These are phyloP conservation scores for Strix occidentalis DNA, from an alignment of 2,797 vertebrate genomes.

Conservation along the genomic window DNA sequence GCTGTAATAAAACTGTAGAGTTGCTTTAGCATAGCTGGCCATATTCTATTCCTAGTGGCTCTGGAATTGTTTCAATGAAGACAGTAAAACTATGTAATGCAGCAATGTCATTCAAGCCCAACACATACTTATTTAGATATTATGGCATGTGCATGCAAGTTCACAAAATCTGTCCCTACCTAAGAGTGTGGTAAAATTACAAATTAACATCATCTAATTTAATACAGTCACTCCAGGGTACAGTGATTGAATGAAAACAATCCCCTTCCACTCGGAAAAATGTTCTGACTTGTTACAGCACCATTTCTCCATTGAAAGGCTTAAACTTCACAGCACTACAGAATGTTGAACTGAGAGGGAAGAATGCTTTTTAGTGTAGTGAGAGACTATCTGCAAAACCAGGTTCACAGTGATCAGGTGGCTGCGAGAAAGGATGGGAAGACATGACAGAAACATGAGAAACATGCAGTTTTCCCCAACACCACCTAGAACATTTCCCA, in stretches of 20 bases:
- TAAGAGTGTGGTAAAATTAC: background rate
- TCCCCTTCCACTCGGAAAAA: background rate
- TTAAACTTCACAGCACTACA: background rate
- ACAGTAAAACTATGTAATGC: background rate
- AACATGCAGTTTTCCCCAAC: accelerated
- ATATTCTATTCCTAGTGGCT: background rate
- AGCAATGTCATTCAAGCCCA: background rate
- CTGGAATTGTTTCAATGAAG: background rate
- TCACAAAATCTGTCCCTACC: background rate
- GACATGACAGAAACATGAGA: background rate
- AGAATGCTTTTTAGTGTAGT: background rate
- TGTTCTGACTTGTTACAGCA: background rate
- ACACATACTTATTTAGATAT: no score
- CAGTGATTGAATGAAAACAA: background rate
- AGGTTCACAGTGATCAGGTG: background rate
- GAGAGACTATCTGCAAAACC: background rate
- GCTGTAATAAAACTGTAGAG: accelerated
- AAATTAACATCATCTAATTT: background rate
- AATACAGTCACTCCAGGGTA: background rate
- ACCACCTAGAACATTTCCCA: background rate
- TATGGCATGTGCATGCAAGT: accelerated
- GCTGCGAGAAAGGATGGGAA: background rate
- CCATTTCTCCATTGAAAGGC: background rate
- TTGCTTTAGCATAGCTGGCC: background rate
- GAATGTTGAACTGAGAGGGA: background rate